A percentile compares a stretch with the other conserved stretches of the same genome.
phyloP scores from a whole-genome alignment of 2,888 invertebrate genomes.

The Spialia ferax region DNA sequence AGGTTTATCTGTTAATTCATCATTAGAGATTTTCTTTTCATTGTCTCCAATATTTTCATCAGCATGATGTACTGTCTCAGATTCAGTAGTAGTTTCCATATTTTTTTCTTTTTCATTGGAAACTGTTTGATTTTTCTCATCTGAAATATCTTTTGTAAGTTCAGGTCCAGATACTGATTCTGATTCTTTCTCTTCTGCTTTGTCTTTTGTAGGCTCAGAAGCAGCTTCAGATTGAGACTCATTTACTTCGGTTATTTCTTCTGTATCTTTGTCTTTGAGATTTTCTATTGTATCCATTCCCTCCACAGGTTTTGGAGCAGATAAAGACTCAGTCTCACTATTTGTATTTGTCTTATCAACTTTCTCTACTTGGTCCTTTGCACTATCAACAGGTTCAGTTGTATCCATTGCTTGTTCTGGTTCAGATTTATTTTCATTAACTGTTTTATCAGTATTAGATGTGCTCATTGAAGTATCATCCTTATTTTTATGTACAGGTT shows the following conservation, averaged over 20 bases:
- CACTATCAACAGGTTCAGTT: neutral
- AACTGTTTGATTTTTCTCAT: constrained; percentile 8
- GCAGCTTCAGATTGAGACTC: neutral
- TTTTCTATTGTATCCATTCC: neutral
- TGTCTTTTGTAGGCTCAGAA: neutral
- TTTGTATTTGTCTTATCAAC: neutral
- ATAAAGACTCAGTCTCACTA: neutral
- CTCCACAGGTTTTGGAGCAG: neutral
- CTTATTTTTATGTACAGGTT: neutral
- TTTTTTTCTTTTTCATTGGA: neutral
- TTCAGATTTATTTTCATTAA: constrained; percentile 23
- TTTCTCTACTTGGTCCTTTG: constrained; percentile 6
- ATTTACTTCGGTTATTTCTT: neutral
- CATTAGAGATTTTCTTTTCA: constrained; percentile 22
- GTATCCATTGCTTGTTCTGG: constrained; percentile 20
- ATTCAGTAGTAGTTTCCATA: constrained; percentile 13
- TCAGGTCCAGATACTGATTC: neutral
- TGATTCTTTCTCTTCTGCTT: neutral
- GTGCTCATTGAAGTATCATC: neutral
- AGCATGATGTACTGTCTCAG: neutral
- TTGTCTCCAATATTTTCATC: constrained; percentile 21
- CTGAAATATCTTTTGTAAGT: neutral
- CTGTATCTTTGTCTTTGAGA: neutral
- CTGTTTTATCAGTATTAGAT: constrained; percentile 3
- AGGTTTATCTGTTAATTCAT: neutral